Evolutionary conservation across 1,140 invertebrate genomes (phyloP), one percentile per base, ranked within the genome.

Genomic region (Phenacoccus solenopsis): DNA sequence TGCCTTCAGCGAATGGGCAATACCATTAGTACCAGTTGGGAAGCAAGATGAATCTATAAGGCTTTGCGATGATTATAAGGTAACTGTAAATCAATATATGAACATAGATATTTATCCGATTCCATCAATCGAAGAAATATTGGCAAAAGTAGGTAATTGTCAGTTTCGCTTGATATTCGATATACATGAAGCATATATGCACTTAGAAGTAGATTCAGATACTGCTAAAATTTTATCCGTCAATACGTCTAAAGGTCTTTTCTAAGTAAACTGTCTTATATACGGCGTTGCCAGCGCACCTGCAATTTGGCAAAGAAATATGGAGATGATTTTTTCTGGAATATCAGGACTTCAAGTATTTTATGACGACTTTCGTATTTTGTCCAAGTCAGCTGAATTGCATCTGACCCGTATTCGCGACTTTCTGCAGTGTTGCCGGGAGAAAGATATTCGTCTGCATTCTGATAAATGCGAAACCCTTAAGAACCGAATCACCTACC

Each of bases 1-100:
- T 20, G 76, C 81, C 38, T n/a, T n/a, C n/a, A n/a, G n/a, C n/a
- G n/a, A n/a, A n/a, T 84, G 81, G 82, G 81, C 79, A 7, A 78
- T 81, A 3, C 81, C 81, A 0, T 73, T 84, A 9, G 82, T 84
- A 0, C 74, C 78, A 1, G 78, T 82, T 0, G 32, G 76, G 21
- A 84, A 84, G 71, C 67, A 75, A 1, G 75, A 83, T 73, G 79
- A 78, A 9, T 72, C 74, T 20, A 72, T 80, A 27, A 71, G 82
- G 21, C 75, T 84, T 28, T 82, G 81, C 73, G 78, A 75, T 0
- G 82, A 85, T 75, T 84, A 79, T 76, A 79, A 80, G 70, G 73
- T 75, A 1, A 81, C 79, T 4, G 67, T 82, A 4, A 82, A 82
- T 27, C 30, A 9, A 13, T 61, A 64, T 22, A 28, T 70, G 25